Evolutionary conservation across 2,888 invertebrate genomes (phyloP).

Genomic region (Amblyteles armatorius): DNA sequence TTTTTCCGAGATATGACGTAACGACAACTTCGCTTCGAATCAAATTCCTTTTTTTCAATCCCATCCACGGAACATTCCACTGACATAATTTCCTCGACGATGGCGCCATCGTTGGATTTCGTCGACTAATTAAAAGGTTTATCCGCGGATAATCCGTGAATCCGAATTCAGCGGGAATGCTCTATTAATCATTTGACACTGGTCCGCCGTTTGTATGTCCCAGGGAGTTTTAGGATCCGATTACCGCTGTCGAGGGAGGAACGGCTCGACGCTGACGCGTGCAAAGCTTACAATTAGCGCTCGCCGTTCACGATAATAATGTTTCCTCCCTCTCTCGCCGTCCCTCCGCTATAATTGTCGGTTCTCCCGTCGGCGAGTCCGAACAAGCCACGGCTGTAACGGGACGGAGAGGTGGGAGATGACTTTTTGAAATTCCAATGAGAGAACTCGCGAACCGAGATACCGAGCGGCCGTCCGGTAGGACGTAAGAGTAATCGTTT

Average conservation of each 20-base stretch:
- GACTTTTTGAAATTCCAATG: slow-evolving; percentile 54
- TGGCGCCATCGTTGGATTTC: neutral
- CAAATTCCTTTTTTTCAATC: neutral
- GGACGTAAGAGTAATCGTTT: slow-evolving; percentile 74
- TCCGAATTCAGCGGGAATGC: slow-evolving; percentile 32
- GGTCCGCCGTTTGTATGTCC: slow-evolving; percentile 35
- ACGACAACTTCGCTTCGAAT: no score
- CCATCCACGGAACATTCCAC: neutral
- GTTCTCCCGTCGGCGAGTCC: slow-evolving; percentile 9
- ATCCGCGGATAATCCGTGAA: slow-evolving; percentile 31
- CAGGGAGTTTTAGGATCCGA: slow-evolving; percentile 54
- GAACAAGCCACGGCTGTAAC: slow-evolving; percentile 24
- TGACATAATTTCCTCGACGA: neutral
- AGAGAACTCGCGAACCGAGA: slow-evolving; percentile 40
- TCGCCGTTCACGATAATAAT: slow-evolving; percentile 37
- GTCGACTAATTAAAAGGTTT: slow-evolving; percentile 39
- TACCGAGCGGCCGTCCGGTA: slow-evolving; percentile 38
- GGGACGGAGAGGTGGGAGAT: slow-evolving; percentile 7
- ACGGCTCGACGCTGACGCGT: slow-evolving; percentile 35
- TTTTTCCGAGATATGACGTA: neutral
- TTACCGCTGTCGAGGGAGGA: slow-evolving; percentile 33
- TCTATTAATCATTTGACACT: slow-evolving; percentile 54
- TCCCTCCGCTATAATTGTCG: slow-evolving; percentile 40
- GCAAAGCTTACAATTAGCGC: slow-evolving; percentile 55
- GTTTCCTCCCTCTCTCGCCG: neutral